Percentiles rank a stretch among this genome's conserved stretches.
Conservation (phyloP, 30 jellyfish, hydroid and myxozoan genomes). For the Hydra vulgaris region DNA sequence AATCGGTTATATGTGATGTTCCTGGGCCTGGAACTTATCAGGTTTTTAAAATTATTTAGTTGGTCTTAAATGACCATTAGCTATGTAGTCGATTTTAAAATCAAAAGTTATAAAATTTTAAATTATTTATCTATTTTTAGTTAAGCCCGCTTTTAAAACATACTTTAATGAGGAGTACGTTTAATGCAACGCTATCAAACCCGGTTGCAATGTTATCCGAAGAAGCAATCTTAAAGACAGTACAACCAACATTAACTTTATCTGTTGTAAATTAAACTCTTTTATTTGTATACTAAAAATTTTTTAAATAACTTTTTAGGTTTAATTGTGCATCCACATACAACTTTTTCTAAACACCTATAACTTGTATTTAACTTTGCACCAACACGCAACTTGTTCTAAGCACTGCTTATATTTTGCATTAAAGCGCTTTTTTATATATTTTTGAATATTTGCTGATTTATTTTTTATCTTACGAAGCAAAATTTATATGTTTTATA, state of each 20-base stretch:
- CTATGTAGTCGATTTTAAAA: neutral
- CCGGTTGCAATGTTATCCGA: constrained; percentile 68
- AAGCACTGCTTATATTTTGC: too few relatives aligned
- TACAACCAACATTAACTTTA: neutral
- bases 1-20: constrained; percentile 34
- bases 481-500: too few relatives aligned
- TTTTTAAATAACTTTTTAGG: too few relatives aligned
- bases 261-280: neutral
- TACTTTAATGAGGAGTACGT: constrained; percentile 75
- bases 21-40: constrained; percentile 99
- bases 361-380: too few relatives aligned
- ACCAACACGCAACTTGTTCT: too few relatives aligned
- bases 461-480: too few relatives aligned
- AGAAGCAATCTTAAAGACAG: constrained; percentile 11
- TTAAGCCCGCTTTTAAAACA: constrained; percentile 70
- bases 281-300: too few relatives aligned
- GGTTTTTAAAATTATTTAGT: constrained; percentile 16
- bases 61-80: neutral
- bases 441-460: too few relatives aligned
- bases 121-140: constrained; percentile 23
- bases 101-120: too few relatives aligned
- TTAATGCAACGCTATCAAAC: constrained; percentile 72
- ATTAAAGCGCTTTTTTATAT: too few relatives aligned
- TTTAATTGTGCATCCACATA: too few relatives aligned
- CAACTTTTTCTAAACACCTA: too few relatives aligned